These are phyloP conservation scores for Blastobasis adustella DNA, from an alignment of 2,888 invertebrate species.

Conservation along the genomic window DNA sequence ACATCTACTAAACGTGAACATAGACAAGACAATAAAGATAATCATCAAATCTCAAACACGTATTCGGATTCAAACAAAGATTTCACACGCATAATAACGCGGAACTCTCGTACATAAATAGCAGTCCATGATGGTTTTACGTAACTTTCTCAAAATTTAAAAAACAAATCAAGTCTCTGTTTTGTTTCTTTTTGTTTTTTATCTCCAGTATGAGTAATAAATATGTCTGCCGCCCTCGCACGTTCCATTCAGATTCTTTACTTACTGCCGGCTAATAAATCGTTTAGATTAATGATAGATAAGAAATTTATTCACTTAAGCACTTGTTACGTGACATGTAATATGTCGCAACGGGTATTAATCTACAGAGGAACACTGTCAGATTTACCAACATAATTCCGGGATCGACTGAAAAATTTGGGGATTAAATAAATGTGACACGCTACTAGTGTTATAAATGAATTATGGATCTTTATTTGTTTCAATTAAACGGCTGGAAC, in stretches of 20 bases:
- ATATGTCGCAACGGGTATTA: conserved; percentile 59
- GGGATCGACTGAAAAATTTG: no score
- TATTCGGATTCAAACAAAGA: neutral
- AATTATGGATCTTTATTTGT: no score
- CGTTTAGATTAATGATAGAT: conserved; percentile 63
- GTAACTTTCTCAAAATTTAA: conserved; percentile 45
- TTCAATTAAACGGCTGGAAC: no score
- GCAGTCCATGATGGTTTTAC: conserved; percentile 4
- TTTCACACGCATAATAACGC: no score
- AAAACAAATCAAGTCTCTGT: conserved; percentile 43
- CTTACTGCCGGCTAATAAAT: conserved; percentile 58
- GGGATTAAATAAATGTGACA: no score
- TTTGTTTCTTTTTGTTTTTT: conserved; percentile 34
- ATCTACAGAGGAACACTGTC: conserved; percentile 28
- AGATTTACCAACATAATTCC: no score
- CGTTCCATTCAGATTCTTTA: conserved; percentile 36
- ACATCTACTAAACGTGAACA: no score
- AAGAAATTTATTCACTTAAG: conserved; percentile 61
- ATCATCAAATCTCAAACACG: neutral
- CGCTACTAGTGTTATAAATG: no score
- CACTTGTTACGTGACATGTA: conserved; percentile 56
- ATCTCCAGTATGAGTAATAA: conserved; percentile 48
- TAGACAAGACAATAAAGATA: no score
- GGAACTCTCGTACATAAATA: no score
- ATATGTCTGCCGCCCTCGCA: conserved; percentile 59